A percentile compares a stretch with the other conserved stretches of the same genome.
phyloP scores from a whole-genome alignment of 2,113 vertebrate genomes.

The Lepisosteus oculatus region DNA sequence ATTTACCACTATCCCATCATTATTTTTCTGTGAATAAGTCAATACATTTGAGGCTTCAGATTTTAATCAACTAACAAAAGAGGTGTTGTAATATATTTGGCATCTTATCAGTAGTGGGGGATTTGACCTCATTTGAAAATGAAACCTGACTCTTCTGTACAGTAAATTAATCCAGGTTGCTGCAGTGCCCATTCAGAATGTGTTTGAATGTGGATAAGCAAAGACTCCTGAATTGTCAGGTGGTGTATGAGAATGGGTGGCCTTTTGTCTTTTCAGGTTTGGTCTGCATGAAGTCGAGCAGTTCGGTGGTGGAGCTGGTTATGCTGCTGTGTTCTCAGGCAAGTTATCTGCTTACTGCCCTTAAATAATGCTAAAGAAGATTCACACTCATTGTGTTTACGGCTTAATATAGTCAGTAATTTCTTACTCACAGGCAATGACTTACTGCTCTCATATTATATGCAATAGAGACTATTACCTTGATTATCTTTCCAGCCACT shows the following conservation, averaged over 20 bases:
- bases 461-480: slow-evolving; percentile 65
- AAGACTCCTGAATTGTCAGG: too few species aligned
- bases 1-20: too few species aligned
- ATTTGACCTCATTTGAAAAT: too few species aligned
- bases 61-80: too few species aligned
- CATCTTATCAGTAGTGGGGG: too few species aligned
- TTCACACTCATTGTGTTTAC: background rate
- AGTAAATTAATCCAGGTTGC: too few species aligned
- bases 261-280: slow-evolving; percentile 73
- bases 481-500: slow-evolving; percentile 60
- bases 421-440: slow-evolving; percentile 22
- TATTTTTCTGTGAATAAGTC: too few species aligned
- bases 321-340: slow-evolving; percentile 99
- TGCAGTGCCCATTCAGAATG: too few species aligned
- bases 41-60: too few species aligned
- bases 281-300: slow-evolving; percentile 98
- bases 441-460: slow-evolving; percentile 51
- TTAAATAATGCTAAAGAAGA: background rate
- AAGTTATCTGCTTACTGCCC: slow-evolving; percentile 45
- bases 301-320: slow-evolving; percentile 96
- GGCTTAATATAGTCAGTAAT: background rate
- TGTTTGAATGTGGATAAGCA: too few species aligned
- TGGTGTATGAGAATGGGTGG: background rate
- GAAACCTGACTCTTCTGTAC: too few species aligned
- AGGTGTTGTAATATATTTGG: too few species aligned